These are phyloP conservation scores for Cairina moschata DNA, from an alignment of 2,113 vertebrate genomes.

Conservation along the genomic window DNA sequence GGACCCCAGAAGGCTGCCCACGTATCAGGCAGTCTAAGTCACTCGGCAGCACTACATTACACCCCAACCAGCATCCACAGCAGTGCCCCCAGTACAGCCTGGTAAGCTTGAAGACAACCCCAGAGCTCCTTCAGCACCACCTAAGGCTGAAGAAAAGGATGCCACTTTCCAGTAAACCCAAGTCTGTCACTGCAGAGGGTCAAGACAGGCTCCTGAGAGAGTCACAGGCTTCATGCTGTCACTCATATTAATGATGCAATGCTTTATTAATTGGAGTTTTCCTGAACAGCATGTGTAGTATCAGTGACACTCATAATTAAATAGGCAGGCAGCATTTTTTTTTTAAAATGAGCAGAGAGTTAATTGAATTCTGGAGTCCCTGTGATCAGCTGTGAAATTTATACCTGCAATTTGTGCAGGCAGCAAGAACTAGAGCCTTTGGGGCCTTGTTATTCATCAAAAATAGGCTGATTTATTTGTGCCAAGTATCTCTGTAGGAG, in stretches of 20 bases:
- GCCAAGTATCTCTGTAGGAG: constrained; percentile 61
- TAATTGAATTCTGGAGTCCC: constrained; percentile 70
- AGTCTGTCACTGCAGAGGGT: constrained; percentile 3
- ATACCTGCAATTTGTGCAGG: constrained; percentile 63
- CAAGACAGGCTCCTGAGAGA: background rate
- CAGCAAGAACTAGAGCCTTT: constrained; percentile 60
- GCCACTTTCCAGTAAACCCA: background rate
- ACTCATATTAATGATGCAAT: constrained; percentile 63
- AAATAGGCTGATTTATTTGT: constrained; percentile 65
- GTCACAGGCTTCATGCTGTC: constrained; percentile 39
- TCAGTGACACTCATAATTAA: constrained; percentile 57
- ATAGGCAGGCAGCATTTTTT: constrained; percentile 48
- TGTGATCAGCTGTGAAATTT: constrained; percentile 66
- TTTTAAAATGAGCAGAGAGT: constrained; percentile 34
- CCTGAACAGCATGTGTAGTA: constrained; percentile 50
- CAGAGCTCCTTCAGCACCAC: background rate
- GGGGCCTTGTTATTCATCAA: constrained; percentile 66
- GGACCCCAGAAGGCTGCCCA: background rate
- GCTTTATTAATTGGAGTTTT: constrained; percentile 67
- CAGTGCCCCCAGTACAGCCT: background rate
- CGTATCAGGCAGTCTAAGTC: background rate
- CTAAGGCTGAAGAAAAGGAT: background rate
- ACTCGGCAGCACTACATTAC: background rate
- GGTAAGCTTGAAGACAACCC: background rate
- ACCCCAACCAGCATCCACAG: background rate